phyloP scores from a whole-genome alignment of 2,113 vertebrate genomes.

The Ovis canadensis region DNA sequence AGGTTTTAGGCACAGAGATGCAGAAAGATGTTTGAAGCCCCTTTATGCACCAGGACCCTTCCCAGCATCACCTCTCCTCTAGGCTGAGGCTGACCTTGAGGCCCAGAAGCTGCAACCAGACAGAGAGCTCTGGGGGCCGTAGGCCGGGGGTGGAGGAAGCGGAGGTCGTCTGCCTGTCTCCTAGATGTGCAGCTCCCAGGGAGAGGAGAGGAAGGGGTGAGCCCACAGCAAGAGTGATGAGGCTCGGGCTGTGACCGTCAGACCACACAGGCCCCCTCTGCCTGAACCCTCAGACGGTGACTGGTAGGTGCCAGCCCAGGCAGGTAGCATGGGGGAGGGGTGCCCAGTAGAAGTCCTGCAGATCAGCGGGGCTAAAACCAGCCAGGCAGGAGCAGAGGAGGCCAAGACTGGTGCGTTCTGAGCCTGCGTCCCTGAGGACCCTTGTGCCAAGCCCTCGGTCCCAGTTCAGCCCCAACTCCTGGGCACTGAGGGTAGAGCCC shows the following conservation, averaged over 20 bases:
- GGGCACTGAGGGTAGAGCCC: background rate
- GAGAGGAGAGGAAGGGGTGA: background rate
- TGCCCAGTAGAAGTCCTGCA: background rate
- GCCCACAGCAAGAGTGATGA: background rate
- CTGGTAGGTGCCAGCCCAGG: background rate
- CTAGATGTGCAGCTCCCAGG: background rate
- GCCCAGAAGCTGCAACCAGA: background rate
- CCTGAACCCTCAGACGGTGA: too few species aligned
- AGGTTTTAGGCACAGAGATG: background rate
- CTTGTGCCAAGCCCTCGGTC: accelerated
- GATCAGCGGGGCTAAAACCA: background rate
- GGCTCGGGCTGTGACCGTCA: background rate
- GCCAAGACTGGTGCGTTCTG: accelerated
- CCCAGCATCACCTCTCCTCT: background rate
- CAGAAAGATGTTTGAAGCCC: background rate
- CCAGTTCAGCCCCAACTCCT: background rate
- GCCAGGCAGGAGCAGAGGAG: background rate
- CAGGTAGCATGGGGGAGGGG: accelerated
- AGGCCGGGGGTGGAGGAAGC: background rate
- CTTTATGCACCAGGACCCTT: background rate
- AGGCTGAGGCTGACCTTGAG: background rate
- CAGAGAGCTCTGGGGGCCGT: accelerated
- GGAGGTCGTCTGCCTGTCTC: too few species aligned
- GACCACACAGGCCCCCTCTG: background rate
- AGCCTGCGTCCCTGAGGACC: too few species aligned